Base-by-base conservation (phyloP, 2,888 invertebrate genomes). In the Himalopsyche kuldschensis region DNA sequence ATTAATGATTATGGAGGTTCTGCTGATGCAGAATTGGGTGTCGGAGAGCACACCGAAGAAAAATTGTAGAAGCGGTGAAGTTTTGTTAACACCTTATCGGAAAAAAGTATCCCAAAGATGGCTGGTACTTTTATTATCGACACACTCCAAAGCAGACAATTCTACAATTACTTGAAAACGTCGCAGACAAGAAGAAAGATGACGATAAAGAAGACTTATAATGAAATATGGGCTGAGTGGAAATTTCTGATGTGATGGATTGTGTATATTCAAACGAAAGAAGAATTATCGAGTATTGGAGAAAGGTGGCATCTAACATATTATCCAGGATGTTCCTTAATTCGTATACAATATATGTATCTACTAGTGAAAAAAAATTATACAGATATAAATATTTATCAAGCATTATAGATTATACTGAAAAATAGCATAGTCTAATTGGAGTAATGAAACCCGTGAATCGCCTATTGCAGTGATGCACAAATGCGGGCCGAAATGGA, bases 211-310 rank as follows among this genome's bases (percentile, higher is more conserved):
- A 76, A 84, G 46, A 80, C 81, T 47, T 88, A 87, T 79, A 87
- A 88, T 78, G 82, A 87, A 82, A 87, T 76, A 87, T 87, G 86
- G 86, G 87, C 20, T 87, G 87, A 63, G 82, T 87, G 32, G 87
- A 87, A 83, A 85, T 85, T 30, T 87, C 86, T 75, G 87, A 87
- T 75, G 87, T 85, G 83, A 88, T 88, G 87, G 48, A 87, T 27
- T 88, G 87, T 80, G 76, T 84, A 6, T 87, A 87, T 48, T 82
- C 87, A 41, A 87, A 87, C 85, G 87, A 87, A 87, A 76, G 87
- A 84, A 87, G 85, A 82, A 84, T 86, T n/a, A 30, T 87, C n/a
- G 87, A 87, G 86, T 87, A 84, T 84, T 87, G 87, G 87, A 87
- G 87, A 79, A 88, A 87, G 84, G 87, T 87, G 24, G 85, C 86